These are phyloP conservation scores for Pediacus dermestoides DNA, from an alignment of 2,888 invertebrate species.

Conservation along the genomic window DNA sequence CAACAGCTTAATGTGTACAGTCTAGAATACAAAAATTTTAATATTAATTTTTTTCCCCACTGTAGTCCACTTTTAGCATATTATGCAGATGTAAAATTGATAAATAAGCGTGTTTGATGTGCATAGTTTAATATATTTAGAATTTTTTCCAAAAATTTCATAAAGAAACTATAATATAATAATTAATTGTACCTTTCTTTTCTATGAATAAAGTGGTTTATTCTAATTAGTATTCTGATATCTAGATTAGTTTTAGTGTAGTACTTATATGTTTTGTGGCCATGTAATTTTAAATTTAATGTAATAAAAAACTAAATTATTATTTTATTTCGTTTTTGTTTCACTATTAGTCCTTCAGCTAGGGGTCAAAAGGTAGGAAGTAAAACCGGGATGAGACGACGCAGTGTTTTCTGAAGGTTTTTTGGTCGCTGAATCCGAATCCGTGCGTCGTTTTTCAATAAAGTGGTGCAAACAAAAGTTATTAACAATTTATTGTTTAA, in stretches of 20 bases:
- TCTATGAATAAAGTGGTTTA: slow-evolving; percentile 3
- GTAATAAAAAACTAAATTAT: slow-evolving; percentile 50
- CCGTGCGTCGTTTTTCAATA: too few species aligned
- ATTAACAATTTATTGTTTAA: too few species aligned
- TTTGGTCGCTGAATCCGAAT: too few species aligned
- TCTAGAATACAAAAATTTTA: slow-evolving; percentile 31
- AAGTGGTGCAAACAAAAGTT: too few species aligned
- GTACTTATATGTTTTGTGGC: slow-evolving; percentile 52
- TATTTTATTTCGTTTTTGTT: too few species aligned
- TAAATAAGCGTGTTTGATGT: slow-evolving; percentile 38
- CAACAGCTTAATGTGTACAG: slow-evolving; percentile 41
- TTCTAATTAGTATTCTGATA: slow-evolving; percentile 11
- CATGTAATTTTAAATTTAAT: slow-evolving; percentile 54
- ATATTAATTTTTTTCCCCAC: slow-evolving; percentile 21
- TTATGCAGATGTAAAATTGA: slow-evolving; percentile 10
- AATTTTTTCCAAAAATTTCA: slow-evolving; percentile 28
- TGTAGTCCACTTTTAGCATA: slow-evolving; percentile 12
- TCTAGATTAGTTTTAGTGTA: slow-evolving; percentile 39
- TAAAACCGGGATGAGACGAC: too few species aligned
- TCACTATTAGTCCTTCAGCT: too few species aligned
- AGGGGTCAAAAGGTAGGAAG: too few species aligned
- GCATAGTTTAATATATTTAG: slow-evolving; percentile 33
- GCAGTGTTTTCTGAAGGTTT: too few species aligned
- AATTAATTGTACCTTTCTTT: slow-evolving; percentile 1
- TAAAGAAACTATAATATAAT: slow-evolving; percentile 20